A percentile compares a stretch with the other conserved stretches of the same genome.
These are phyloP conservation scores for Heliconius hortense DNA, from an alignment of 2,888 invertebrate genomes.

Conservation along the genomic window DNA sequence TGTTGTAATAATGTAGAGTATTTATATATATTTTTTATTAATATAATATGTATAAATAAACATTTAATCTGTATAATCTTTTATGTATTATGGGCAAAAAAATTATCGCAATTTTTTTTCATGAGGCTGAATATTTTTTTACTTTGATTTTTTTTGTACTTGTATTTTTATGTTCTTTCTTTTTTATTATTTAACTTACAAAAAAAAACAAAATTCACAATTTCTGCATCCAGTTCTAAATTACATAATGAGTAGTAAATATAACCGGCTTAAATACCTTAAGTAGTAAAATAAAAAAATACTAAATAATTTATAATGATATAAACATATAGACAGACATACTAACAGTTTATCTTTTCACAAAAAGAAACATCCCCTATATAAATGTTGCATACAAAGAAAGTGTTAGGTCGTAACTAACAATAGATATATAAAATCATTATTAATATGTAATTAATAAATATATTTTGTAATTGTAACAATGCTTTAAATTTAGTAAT, in stretches of 20 bases:
- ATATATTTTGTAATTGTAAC: constrained; percentile 3
- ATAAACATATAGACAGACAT: not conserved
- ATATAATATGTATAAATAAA: not conserved
- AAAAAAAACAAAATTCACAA: not conserved
- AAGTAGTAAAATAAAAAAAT: not conserved
- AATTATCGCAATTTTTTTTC: not conserved
- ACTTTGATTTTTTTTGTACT: not conserved
- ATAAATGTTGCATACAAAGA: not conserved
- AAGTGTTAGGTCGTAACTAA: not conserved
- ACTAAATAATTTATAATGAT: not conserved
- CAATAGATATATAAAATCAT: not conserved
- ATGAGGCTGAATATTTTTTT: not conserved
- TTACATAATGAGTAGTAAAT: not conserved
- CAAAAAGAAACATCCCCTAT: not conserved
- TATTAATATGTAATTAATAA: not conserved
- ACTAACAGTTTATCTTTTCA: not conserved
- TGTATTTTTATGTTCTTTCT: not conserved
- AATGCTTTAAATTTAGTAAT: constrained; percentile 20
- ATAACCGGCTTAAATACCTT: not conserved
- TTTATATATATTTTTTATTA: constrained; percentile 53
- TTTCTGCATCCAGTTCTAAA: not conserved
- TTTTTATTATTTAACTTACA: not conserved
- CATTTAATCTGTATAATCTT: constrained; percentile 3
- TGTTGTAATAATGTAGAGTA: constrained; percentile 93
- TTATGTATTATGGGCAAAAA: not conserved